Evolutionary conservation across 2,888 invertebrate species (phyloP).

Genomic region (Hemistola chrysoprasaria): DNA sequence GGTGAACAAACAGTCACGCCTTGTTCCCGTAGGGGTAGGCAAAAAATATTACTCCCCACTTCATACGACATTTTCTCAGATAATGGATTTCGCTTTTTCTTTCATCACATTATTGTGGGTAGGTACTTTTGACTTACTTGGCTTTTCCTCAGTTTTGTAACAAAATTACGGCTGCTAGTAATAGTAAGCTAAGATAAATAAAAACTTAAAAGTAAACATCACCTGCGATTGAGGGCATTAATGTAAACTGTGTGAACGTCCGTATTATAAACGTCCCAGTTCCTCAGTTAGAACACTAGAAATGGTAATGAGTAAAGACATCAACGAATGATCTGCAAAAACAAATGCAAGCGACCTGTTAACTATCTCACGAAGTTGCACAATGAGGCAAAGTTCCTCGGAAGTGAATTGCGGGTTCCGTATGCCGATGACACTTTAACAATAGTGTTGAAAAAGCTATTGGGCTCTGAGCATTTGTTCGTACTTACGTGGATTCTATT

Average conservation of each 20-base stretch:
- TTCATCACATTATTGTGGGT: no score
- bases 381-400: slow-evolving; percentile 52
- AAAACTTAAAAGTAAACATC: slow-evolving; percentile 16
- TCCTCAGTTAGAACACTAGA: slow-evolving; percentile 46
- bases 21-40: no score
- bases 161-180: no score
- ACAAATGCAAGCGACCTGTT: slow-evolving; percentile 46
- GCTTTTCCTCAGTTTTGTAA: no score
- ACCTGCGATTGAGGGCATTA: slow-evolving; percentile 20
- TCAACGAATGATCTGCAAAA: slow-evolving; percentile 44
- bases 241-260: slow-evolving; percentile 42
- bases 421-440: slow-evolving; percentile 46
- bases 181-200: no score
- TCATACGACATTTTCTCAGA: no score
- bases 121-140: no score
- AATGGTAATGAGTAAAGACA: slow-evolving; percentile 49
- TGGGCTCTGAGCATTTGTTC: slow-evolving; percentile 48
- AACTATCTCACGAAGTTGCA: slow-evolving; percentile 54
- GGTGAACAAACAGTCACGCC: no score
- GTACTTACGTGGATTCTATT: slow-evolving; percentile 58
- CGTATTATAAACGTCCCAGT: slow-evolving; percentile 48
- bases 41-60: no score
- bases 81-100: no score
- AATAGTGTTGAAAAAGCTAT: slow-evolving; percentile 55
- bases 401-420: slow-evolving; percentile 61